A percentile compares a stretch with the other conserved stretches of the same genome.
Evolutionary conservation across 1,140 invertebrate species (phyloP).

Genomic region (Aleiodes sp.): DNA sequence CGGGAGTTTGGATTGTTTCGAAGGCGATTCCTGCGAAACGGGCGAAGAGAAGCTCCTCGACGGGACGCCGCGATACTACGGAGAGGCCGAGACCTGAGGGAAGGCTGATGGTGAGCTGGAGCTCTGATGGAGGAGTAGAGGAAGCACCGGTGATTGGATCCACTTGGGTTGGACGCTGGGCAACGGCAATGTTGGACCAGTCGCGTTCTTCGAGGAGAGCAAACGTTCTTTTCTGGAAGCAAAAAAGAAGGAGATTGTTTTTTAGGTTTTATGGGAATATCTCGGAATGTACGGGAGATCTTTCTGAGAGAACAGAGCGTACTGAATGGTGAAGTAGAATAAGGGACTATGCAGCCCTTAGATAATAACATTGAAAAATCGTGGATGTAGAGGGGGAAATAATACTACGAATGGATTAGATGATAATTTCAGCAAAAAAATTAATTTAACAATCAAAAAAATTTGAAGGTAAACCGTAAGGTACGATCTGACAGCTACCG

Average conservation of each 20-base stretch:
- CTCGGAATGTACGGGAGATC: too few relatives aligned
- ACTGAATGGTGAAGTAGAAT: too few relatives aligned
- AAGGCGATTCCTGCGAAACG: slow-evolving; percentile 78
- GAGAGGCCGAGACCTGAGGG: slow-evolving; percentile 83
- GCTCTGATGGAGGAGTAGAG: slow-evolving; percentile 58
- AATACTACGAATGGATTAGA: too few relatives aligned
- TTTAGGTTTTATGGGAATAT: too few relatives aligned
- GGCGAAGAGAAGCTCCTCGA: slow-evolving; percentile 89
- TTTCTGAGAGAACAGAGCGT: too few relatives aligned
- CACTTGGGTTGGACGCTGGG: slow-evolving; percentile 64
- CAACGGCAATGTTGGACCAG: slow-evolving; percentile 68
- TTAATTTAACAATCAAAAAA: too few relatives aligned
- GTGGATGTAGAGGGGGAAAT: too few relatives aligned
- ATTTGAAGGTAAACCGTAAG: too few relatives aligned
- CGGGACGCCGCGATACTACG: slow-evolving; percentile 78
- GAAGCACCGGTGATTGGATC: not conserved
- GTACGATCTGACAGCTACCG: too few relatives aligned
- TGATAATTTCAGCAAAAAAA: too few relatives aligned
- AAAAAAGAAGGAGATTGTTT: slow-evolving; percentile 5
- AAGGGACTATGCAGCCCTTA: too few relatives aligned
- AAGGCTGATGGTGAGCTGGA: slow-evolving; percentile 73
- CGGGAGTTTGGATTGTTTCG: slow-evolving; percentile 70
- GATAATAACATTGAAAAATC: too few relatives aligned
- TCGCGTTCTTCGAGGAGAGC: slow-evolving; percentile 68
- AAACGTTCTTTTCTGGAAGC: slow-evolving; percentile 60